Base-by-base conservation (phyloP, 2,113 vertebrate species). In the Malaclemys terrapin region DNA sequence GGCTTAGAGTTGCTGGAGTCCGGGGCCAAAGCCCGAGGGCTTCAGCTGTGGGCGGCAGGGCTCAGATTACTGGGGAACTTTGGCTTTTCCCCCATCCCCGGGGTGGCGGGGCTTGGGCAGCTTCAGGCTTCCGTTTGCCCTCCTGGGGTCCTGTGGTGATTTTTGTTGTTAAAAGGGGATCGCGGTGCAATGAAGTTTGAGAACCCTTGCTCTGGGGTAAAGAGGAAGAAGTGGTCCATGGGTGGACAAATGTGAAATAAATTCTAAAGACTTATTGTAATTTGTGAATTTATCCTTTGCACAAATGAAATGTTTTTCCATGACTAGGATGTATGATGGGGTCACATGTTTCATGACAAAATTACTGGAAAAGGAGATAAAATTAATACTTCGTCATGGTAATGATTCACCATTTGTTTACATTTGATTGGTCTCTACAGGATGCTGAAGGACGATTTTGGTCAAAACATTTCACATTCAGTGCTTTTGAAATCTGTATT, bases 401-500 rank as follows among this genome's bases (percentile, higher is more conserved):
- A 38, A 42, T 72, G 35, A 72, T 38, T 72, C n/a, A 22, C n/a
- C 20, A 72, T n/a, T n/a, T 72, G n/a, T 72, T 72, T 72, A 62
- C 29, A 29, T 31, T 7, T 62, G 59, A 62, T 62, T 62, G 31
- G 12, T 29, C 13, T 31, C 59, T 62, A 7, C 29, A 62, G 59
- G 59, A 31, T 62, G 59, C 5, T 31, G 29, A 42, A 72, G 20
- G 17, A 72, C 19, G 5, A 38, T 22, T 3, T 22, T 95, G 97
- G 96, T 96, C 95, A 96, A 97, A 97, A 97, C 96, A 96, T 96
- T 96, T 96, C 94, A 52, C 13, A 94, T 88, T 97, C 95, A 96
- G 95, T 97, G 93, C 96, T 97, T 80, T 78, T 96, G 94, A 90
- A 95, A 91, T 93, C 92, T 96, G 82, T 86, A 92, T 84, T 92